Evolutionary conservation across 30 jellyfish, hydroid and myxozoan species (phyloP), one percentile per base, ranked within the genome.

Genomic region (Morbakka virulenta): DNA sequence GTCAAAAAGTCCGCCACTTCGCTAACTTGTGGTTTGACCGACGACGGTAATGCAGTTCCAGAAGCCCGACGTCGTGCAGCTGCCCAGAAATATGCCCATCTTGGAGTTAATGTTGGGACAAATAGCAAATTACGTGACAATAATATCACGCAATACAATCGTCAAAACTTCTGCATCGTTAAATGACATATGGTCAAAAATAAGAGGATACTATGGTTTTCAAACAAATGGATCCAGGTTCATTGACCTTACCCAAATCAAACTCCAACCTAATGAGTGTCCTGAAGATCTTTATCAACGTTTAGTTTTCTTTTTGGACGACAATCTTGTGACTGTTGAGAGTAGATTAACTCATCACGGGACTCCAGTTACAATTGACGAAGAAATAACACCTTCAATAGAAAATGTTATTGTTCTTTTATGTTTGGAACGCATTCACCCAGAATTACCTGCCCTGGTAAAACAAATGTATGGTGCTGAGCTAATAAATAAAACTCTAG

Each of bases 261-360:
- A 23, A 1, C 21, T 74, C 11, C 4, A 53, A 23, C 2, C 83
- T 2, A 64, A 13, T 14, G 86, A 74, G 28, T 27, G 86, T 21
- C 86, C 86, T 17, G 86, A 53, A 33, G 86, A 74, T 66, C 85
- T 74, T 30, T 74, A 74, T 74, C 86, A 74, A 27, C 86, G 86
- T 1, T 30, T 74, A 1, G 65, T 74, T 22, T 26, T 83, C 28
- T 74, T 52, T 32, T 26, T 74, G 2, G 86, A 74, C 2, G 86
- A 74, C 29, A 74, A 32, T 30, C 83, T 74, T 28, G 32, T 50
- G 25, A 4, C 84, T 33, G 67, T n/a, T 2, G 65, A 29, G 2
- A 13, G 84, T 21, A 67, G 84, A 3, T 4, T 74, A 13, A 29
- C 85, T 1, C 86, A 74, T 41, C 86, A 22, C 33, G 86, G 86